Evolutionary conservation across 2,888 invertebrate species (phyloP).

Genomic region (Acleris literana): DNA sequence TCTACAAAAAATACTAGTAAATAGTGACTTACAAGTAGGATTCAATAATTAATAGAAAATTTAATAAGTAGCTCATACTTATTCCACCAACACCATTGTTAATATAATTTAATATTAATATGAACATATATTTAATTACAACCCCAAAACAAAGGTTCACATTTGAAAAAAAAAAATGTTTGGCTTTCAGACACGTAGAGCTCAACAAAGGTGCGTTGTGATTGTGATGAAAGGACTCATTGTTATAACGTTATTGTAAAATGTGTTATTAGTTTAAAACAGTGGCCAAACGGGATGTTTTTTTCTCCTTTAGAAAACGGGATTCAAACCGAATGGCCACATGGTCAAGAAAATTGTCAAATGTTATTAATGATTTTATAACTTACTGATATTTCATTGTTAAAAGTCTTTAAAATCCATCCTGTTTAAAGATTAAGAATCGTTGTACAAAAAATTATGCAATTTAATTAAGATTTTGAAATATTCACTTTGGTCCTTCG

Average conservation of each 20-base stretch:
- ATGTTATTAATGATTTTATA: too few species aligned
- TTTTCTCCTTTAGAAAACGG: neutral
- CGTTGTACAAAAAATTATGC: too few species aligned
- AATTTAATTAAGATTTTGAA: too few species aligned
- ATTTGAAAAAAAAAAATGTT: conserved; percentile 9
- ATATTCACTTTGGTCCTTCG: too few species aligned
- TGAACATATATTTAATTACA: conserved; percentile 5
- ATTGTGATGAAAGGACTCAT: conserved; percentile 4
- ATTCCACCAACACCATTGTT: neutral
- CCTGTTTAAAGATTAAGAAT: too few species aligned
- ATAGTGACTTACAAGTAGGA: too few species aligned
- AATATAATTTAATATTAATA: neutral
- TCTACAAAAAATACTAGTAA: too few species aligned
- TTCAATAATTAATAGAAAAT: too few species aligned
- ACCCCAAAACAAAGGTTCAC: conserved; percentile 1
- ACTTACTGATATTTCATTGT: too few species aligned
- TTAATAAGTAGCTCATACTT: too few species aligned
- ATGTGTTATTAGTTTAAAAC: neutral
- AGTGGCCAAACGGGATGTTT: neutral
- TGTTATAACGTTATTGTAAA: conserved; percentile 11
- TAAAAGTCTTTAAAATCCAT: too few species aligned
- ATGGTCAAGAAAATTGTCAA: too few species aligned
- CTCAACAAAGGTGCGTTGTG: conserved; percentile 4
- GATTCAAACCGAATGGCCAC: neutral
- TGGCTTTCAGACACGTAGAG: conserved; percentile 9